These are phyloP conservation scores for Epinephelus moara DNA, from an alignment of 2,113 vertebrate genomes.

Conservation along the genomic window DNA sequence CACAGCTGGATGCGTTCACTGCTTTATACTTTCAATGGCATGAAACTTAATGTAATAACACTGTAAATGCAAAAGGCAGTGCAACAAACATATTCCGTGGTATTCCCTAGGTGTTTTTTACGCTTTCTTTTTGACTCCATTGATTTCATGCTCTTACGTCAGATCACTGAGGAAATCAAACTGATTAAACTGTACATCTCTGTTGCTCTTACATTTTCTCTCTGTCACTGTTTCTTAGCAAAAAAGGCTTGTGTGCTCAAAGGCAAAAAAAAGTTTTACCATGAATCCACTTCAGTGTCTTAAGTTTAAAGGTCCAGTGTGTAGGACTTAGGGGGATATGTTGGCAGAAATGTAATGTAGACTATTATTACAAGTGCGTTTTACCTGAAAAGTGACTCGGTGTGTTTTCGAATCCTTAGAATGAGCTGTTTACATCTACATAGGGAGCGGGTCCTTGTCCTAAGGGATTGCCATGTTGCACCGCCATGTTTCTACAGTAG, in stretches of 20 bases:
- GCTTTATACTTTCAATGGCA: slow-evolving; percentile 48
- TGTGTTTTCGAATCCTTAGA: no score
- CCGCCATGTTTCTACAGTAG: no score
- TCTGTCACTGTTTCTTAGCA: slow-evolving; percentile 12
- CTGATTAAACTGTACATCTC: slow-evolving; percentile 7
- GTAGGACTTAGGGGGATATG: no score
- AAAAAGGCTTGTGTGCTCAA: slow-evolving; percentile 79
- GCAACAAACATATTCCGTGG: slow-evolving; percentile 34
- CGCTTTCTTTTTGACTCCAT: not conserved
- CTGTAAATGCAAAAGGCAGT: slow-evolving; percentile 57
- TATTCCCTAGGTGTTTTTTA: slow-evolving; percentile 15
- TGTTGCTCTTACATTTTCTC: slow-evolving; percentile 28
- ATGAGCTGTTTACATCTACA: no score
- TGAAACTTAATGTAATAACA: slow-evolving; percentile 53
- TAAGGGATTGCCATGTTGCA: no score
- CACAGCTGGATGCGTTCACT: slow-evolving; percentile 36
- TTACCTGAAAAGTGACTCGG: no score
- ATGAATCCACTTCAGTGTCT: slow-evolving; percentile 27
- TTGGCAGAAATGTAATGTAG: no score
- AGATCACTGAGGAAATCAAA: slow-evolving; percentile 17
- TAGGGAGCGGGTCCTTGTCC: no score
- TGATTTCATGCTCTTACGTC: slow-evolving; percentile 1
- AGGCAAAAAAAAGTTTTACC: slow-evolving; percentile 52
- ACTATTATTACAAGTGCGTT: no score
- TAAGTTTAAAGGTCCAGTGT: slow-evolving; percentile 14